Percentiles rank a stretch among this genome's conserved stretches.
These are phyloP conservation scores for Saguinus midas DNA, from an alignment of 2,113 vertebrate species.

Conservation along the genomic window DNA sequence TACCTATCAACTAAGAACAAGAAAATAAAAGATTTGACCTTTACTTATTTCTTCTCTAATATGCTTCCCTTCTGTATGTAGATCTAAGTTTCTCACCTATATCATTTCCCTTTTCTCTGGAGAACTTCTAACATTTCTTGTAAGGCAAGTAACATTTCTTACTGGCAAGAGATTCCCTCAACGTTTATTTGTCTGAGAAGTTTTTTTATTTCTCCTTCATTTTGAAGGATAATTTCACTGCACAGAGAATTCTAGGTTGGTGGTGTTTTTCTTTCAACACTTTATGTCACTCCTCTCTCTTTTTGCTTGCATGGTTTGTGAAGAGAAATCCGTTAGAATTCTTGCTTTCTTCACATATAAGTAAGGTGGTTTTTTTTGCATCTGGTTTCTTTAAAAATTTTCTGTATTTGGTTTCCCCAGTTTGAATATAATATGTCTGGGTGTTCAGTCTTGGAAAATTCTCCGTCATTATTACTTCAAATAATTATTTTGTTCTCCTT, in stretches of 20 bases:
- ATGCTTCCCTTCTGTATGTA: not conserved
- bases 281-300: not conserved
- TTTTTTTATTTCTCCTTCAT: not conserved
- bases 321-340: not conserved
- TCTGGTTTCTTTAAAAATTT: not conserved
- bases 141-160: not conserved
- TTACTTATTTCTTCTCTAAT: not conserved
- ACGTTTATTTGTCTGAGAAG: not conserved
- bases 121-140: conserved; percentile 5
- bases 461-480: conserved; percentile 15
- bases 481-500: conserved; percentile 27
- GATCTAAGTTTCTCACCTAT: not conserved
- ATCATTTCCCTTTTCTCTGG: not conserved
- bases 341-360: not conserved
- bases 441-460: not conserved
- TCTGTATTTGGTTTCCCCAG: not conserved
- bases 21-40: conserved; percentile 12
- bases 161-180: not conserved
- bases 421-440: not conserved
- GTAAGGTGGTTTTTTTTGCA: not conserved
- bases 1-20: not conserved
- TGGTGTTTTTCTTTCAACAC: not conserved
- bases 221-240: not conserved
- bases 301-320: not conserved
- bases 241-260: not conserved